phyloP scores from a whole-genome alignment of 2,888 invertebrate genomes.

The Rhimphoctona megacephalus region DNA sequence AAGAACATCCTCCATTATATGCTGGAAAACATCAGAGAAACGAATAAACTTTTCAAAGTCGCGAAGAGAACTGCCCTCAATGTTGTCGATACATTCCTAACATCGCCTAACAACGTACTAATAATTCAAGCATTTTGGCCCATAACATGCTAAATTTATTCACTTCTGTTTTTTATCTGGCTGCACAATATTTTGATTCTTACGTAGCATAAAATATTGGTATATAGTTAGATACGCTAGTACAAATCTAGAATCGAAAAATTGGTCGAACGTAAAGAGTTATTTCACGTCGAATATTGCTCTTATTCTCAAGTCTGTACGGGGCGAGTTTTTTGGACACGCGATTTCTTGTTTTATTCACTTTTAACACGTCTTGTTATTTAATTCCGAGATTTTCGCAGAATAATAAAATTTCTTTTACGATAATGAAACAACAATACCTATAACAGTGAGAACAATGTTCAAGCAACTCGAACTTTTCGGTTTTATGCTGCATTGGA shows the following conservation, averaged over 20 bases:
- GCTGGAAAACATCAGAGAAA: slow-evolving; percentile 17
- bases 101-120: slow-evolving; percentile 32
- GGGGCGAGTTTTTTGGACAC: too few relatives aligned
- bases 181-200: not conserved
- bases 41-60: slow-evolving; percentile 5
- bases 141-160: not conserved
- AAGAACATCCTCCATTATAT: slow-evolving; percentile 25
- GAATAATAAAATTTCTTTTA: not conserved
- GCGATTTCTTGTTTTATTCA: too few relatives aligned
- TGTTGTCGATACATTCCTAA: slow-evolving; percentile 30
- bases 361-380: not conserved
- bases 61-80: not conserved
- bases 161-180: not conserved
- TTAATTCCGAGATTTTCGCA: not conserved
- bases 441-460: not conserved
- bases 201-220: not conserved
- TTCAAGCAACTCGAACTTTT: not conserved
- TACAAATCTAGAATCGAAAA: not conserved
- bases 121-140: slow-evolving; percentile 45
- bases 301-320: too few relatives aligned
- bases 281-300: not conserved
- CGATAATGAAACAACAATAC: not conserved
- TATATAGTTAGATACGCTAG: not conserved
- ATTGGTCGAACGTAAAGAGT: not conserved
- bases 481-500: not conserved